Base-by-base conservation (phyloP, 2,888 invertebrate genomes). In the Sialis fuliginosa region DNA sequence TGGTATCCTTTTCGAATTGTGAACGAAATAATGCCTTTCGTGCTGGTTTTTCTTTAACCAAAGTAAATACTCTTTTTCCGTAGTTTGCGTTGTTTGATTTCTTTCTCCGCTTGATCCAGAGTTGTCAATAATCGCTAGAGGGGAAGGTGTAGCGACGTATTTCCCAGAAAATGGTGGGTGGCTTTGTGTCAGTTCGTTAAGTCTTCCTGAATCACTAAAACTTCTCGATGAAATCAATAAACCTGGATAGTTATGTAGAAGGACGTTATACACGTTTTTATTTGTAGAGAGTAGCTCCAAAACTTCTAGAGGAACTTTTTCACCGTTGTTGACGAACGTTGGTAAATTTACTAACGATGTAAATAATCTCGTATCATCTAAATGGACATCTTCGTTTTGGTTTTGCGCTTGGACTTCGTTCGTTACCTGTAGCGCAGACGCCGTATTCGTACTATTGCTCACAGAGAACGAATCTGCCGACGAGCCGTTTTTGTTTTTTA, bases 271-370 rank as follows among this genome's bases (percentile, higher is more conserved):
- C 31, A 81, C 77, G 51, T 79, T 75, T 52, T 78, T 78, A 51
- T 74, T 73, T 40, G 75, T 75, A 44, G 81, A 79, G 59, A 84
- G 69, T 53, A 82, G 60, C 59, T 83, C 83, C 52, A 84, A 69
- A 30, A 83, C 82, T 65, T 86, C 86, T 6, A 81, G 61, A 0
- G 85, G 83, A 1, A 86, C 79, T 48, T 78, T 80, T 61, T 85
- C 85, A 1, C 81, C 81, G 51, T 81, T 79, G 42, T 77, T 76
- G 52, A 89, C 77, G 58, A 78, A 91, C 0, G 90, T 91, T 1
- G 90, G 91, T 48, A 91, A 66, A 58, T 82, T 85, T 8, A 90
- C 81, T 54, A 89, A 69, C n/a, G 89, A 89, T 56, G 79, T 81
- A 58, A 78, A 83, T 44, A 77, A 68, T 41, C 81, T 72, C n/a